phyloP scores from a whole-genome alignment of 2,113 vertebrate genomes.

The Kryptolebias marmoratus region DNA sequence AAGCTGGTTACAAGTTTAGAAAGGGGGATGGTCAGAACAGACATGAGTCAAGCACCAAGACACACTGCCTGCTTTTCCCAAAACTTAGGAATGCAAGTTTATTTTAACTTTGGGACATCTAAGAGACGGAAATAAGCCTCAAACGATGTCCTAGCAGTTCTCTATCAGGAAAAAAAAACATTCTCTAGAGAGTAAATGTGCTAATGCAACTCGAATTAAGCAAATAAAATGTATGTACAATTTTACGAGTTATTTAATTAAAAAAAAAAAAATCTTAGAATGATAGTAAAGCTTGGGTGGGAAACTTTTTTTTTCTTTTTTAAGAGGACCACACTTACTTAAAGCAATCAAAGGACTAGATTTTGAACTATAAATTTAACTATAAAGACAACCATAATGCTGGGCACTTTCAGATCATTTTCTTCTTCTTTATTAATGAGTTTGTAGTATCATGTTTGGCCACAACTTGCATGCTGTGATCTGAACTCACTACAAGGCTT shows the following conservation, averaged over 20 bases:
- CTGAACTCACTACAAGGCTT: no score
- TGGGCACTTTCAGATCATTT: no score
- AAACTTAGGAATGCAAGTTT: slow-evolving; percentile 69
- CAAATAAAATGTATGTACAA: slow-evolving; percentile 12
- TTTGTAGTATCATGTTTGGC: no score
- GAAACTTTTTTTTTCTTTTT: no score
- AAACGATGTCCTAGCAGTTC: slow-evolving; percentile 49
- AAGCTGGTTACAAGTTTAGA: slow-evolving; percentile 81
- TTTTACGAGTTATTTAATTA: background rate
- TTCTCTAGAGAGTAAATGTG: slow-evolving; percentile 23
- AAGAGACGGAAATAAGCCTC: slow-evolving; percentile 65
- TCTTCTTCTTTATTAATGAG: no score
- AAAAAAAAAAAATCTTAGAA: background rate
- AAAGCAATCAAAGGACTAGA: no score
- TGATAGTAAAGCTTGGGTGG: no score
- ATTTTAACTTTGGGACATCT: slow-evolving; percentile 52
- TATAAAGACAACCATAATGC: no score
- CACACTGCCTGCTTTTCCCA: slow-evolving; percentile 51
- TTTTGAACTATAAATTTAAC: no score
- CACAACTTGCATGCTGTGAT: no score
- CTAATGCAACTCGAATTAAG: slow-evolving; percentile 7
- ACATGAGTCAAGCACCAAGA: slow-evolving; percentile 67
- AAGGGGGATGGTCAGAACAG: slow-evolving; percentile 68
- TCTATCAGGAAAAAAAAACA: slow-evolving; percentile 35
- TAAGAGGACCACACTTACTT: no score